Evolutionary conservation across 2,113 vertebrate genomes (phyloP).

Genomic region (Rhizomys pruinosus): DNA sequence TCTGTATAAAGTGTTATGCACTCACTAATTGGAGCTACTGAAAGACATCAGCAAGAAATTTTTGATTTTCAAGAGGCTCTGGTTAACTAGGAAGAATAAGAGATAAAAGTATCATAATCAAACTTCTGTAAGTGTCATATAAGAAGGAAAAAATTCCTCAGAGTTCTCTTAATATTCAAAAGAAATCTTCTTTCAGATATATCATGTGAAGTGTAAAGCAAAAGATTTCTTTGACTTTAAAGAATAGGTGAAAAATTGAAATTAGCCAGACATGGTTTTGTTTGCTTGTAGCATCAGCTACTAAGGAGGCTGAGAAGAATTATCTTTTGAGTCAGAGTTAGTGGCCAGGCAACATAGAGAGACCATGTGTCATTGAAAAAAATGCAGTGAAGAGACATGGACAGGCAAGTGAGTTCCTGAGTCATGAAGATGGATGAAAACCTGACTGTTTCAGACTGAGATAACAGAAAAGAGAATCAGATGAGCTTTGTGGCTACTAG

Average conservation of each 20-base stretch:
- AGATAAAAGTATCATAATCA: neutral
- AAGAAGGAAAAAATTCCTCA: neutral
- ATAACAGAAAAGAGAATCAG: neutral
- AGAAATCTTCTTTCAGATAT: neutral
- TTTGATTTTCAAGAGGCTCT: neutral
- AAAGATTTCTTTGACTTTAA: neutral
- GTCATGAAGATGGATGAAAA: neutral
- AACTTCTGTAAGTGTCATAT: neutral
- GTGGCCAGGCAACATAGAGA: no score
- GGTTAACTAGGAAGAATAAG: neutral
- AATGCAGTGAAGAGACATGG: neutral
- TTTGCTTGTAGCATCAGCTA: neutral
- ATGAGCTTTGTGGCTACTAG: neutral
- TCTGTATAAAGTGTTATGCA: neutral
- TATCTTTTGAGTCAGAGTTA: neutral
- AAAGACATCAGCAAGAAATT: constrained; percentile 8
- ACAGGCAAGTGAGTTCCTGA: neutral
- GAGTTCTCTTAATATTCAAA: neutral
- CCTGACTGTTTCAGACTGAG: neutral
- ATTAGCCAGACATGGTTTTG: neutral
- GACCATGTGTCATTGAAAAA: neutral
- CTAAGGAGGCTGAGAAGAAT: no score
- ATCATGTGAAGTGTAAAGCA: neutral
- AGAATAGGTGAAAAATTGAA: neutral
- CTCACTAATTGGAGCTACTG: neutral